A percentile compares a stretch with the other conserved stretches of the same genome.
These are phyloP conservation scores for Andrena dorsata DNA, from an alignment of 2,888 invertebrate species.

Conservation along the genomic window DNA sequence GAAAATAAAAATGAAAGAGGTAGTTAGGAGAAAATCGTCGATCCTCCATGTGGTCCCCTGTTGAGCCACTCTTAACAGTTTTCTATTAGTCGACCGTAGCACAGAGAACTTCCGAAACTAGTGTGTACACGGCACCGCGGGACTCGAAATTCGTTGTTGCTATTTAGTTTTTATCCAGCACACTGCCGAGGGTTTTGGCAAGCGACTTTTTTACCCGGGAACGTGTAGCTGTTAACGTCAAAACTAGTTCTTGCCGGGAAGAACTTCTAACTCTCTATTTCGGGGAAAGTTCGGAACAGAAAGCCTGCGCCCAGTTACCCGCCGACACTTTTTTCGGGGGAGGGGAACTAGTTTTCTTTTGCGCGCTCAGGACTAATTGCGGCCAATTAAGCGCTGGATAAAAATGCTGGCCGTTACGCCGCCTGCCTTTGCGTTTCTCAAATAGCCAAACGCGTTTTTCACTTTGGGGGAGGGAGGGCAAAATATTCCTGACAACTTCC, in stretches of 20 bases:
- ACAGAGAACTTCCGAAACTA: not conserved
- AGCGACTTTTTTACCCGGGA: not conserved
- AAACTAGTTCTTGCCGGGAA: slow-evolving; percentile 28
- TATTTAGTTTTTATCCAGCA: slow-evolving; percentile 18
- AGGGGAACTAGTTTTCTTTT: not conserved
- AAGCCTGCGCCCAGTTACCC: not conserved
- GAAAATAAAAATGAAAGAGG: not conserved
- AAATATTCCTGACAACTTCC: not conserved
- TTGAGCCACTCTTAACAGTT: slow-evolving; percentile 5
- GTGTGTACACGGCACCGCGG: not conserved
- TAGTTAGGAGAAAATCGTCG: not conserved
- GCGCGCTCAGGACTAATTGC: not conserved
- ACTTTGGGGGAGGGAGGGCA: not conserved
- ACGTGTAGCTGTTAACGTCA: slow-evolving; percentile 31
- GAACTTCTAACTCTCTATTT: slow-evolving; percentile 16
- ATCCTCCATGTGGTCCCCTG: not conserved
- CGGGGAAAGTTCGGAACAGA: not conserved
- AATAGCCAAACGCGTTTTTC: not conserved
- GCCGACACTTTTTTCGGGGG: not conserved
- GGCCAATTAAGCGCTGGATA: not conserved
- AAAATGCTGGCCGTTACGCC: not conserved
- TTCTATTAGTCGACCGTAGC: not conserved
- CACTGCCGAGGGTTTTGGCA: slow-evolving; percentile 15
- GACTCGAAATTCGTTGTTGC: slow-evolving; percentile 25
- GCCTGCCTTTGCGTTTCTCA: not conserved